Conservation (phyloP, 2,888 invertebrate genomes). For the Ormyrus labotus region DNA sequence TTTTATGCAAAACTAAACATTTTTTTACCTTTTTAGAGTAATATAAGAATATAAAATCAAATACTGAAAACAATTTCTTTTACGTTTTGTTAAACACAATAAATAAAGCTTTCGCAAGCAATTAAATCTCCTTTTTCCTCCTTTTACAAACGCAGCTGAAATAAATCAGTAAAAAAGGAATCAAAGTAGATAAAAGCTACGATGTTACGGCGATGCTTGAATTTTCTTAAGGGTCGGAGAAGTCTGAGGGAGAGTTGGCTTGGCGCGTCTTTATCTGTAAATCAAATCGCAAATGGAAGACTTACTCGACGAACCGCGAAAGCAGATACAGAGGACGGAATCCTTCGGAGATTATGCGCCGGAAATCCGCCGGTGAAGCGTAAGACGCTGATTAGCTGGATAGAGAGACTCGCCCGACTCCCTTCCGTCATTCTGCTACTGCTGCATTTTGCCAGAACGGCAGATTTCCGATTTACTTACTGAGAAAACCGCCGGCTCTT, state of each 20-base stretch:
- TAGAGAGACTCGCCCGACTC: not conserved
- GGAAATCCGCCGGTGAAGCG: slow-evolving; percentile 28
- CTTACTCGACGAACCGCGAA: slow-evolving; percentile 56
- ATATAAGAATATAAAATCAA: no score
- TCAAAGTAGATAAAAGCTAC: not conserved
- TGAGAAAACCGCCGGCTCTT: no score
- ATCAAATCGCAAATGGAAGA: slow-evolving; percentile 48
- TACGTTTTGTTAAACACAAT: no score
- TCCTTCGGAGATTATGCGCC: slow-evolving; percentile 24
- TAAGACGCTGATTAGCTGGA: slow-evolving; percentile 41
- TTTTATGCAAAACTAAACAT: no score
- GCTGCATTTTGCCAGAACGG: no score
- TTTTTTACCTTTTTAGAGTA: no score
- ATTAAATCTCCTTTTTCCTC: no score
- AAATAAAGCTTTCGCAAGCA: no score
- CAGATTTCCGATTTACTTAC: no score
- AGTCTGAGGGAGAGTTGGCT: not conserved
- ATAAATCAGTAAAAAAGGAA: not conserved
- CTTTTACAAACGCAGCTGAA: no score
- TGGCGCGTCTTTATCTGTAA: slow-evolving; percentile 34
- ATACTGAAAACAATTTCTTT: no score
- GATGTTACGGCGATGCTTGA: slow-evolving; percentile 14
- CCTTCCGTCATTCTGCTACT: no score
- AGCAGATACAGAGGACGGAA: slow-evolving; percentile 55
- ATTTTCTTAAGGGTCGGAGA: not conserved